Conservation (phyloP, 2,797 vertebrate species). For the Falco novaeseelandiae region DNA sequence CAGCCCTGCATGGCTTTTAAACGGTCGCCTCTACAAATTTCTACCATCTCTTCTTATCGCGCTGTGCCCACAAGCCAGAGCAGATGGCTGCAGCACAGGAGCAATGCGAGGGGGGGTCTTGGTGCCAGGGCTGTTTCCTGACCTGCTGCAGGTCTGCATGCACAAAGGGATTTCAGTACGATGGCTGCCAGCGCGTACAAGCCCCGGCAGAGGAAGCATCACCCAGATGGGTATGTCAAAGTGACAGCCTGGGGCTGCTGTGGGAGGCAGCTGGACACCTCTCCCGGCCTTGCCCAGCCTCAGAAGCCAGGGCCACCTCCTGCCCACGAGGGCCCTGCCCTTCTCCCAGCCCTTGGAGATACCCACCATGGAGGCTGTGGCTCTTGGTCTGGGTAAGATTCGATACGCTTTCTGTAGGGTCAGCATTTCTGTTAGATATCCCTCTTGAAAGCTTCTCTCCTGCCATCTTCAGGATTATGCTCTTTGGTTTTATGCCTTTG, state of each 20-base stretch:
- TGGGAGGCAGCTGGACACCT: neutral
- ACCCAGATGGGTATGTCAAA: neutral
- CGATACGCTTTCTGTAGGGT: neutral
- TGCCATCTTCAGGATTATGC: neutral
- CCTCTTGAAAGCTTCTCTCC: neutral
- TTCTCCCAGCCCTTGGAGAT: neutral
- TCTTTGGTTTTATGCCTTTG: neutral
- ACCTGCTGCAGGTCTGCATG: neutral
- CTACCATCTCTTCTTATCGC: neutral
- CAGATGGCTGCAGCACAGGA: neutral
- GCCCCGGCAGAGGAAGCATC: neutral
- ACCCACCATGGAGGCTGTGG: neutral
- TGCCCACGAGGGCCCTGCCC: neutral
- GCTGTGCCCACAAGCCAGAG: neutral
- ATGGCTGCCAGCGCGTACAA: accelerated
- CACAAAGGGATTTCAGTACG: neutral
- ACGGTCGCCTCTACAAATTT: neutral
- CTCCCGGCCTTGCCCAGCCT: neutral
- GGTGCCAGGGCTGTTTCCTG: neutral
- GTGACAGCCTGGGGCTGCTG: neutral
- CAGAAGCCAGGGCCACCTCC: neutral
- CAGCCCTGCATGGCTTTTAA: neutral
- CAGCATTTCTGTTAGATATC: neutral
- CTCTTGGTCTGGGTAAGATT: neutral
- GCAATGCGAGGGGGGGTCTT: neutral